Evolutionary conservation across 2,888 invertebrate genomes (phyloP).

Genomic region (Eurytoma californica): DNA sequence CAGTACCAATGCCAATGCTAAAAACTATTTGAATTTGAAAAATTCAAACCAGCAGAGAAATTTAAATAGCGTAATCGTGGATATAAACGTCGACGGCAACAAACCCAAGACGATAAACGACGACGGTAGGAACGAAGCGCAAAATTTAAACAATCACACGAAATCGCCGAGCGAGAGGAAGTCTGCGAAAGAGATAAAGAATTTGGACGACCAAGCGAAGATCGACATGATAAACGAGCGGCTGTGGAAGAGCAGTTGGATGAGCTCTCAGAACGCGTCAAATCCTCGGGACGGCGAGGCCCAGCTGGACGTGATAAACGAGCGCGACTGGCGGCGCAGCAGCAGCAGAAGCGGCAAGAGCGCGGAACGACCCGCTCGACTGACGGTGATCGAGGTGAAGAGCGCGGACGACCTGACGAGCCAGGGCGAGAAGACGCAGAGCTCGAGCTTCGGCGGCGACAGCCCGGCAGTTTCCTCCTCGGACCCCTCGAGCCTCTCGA

Average conservation of each 20-base stretch:
- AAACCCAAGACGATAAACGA: constrained; percentile 53
- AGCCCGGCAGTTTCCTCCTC: constrained; percentile 72
- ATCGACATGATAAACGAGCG: constrained; percentile 72
- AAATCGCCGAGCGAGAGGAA: constrained; percentile 51
- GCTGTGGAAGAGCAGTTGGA: constrained; percentile 71
- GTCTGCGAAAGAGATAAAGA: constrained; percentile 49
- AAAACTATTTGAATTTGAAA: constrained; percentile 52
- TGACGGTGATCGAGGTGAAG: constrained; percentile 70
- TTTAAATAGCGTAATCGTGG: constrained; percentile 32
- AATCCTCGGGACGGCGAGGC: constrained; percentile 58
- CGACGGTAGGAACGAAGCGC: background rate
- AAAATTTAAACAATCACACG: constrained; percentile 46
- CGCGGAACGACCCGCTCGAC: constrained; percentile 51
- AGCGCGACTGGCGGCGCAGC: constrained; percentile 68
- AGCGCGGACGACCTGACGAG: constrained; percentile 63
- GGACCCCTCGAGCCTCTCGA: constrained; percentile 72
- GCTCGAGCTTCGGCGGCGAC: constrained; percentile 72
- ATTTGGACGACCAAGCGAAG: constrained; percentile 59
- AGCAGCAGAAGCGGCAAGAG: constrained; percentile 38
- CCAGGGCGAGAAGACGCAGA: constrained; percentile 62
- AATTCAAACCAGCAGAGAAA: constrained; percentile 33
- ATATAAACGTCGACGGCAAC: constrained; percentile 53
- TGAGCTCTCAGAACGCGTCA: constrained; percentile 56
- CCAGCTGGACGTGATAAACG: constrained; percentile 71
- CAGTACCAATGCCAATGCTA: constrained; percentile 44